Base-by-base conservation (phyloP, 2,888 invertebrate species). In the Azorinus chamasolen region DNA sequence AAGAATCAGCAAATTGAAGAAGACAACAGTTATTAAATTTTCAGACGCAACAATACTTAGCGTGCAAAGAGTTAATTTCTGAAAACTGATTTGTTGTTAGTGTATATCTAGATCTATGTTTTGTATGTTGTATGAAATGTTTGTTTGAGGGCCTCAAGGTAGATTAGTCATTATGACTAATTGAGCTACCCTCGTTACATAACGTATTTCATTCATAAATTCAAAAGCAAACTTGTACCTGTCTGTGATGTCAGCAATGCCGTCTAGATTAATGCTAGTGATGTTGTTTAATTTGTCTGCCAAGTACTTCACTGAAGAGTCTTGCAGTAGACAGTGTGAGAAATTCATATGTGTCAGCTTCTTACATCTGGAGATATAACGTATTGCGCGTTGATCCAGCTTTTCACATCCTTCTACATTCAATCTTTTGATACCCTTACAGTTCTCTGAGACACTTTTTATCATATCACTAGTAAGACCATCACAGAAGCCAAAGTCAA, bases 401-500 rank as follows among this genome's bases (percentile, higher is more conserved):
- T 78, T 75, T n/a, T 64, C 66, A 66, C 87, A 87, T 0, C 88
- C 88, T 68, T 89, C 89, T 14, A 88, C 71, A 70, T 89, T 89
- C 16, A 87, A 65, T 32, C 69, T 73, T 41, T 48, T 59, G 46
- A 89, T 58, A 25, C 74, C 53, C 16, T 65, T 76, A 65, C 88
- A 88, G 55, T 79, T 82, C 12, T 79, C 71, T 0, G 83, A 65
- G 6, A 89, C 55, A 46, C 65, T 64, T n/a, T 77, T 48, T 1
- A 88, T 63, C 70, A 86, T 83, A 24, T 58, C 61, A 64, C 66
- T 50, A 53, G 61, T 83, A 2, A 88, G 50, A 22, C 62, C 66
- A 55, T 77, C 70, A 79, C 87, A 87, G 72, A 89, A 88, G 1
- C 87, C 88, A 27, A 89, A 57, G 59, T 89, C 81, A 46, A 89